Percentiles rank a stretch among this genome's conserved stretches.
Evolutionary conservation across 2,888 invertebrate species (phyloP).

Genomic region (Pilophorus perplexus): DNA sequence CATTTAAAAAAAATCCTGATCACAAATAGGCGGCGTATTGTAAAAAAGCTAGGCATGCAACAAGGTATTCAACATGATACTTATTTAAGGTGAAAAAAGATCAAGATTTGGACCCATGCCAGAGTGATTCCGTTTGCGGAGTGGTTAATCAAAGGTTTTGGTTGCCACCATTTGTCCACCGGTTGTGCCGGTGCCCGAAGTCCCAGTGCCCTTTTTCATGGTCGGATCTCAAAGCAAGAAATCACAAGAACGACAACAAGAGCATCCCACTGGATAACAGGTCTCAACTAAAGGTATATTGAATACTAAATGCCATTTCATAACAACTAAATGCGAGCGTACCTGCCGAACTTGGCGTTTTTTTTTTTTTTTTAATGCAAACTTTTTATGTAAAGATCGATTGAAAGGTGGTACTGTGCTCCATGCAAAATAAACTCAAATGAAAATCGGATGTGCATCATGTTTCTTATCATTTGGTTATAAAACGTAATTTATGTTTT

Average conservation of each 20-base stretch:
- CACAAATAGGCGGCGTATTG: too few relatives aligned
- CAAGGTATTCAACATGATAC: too few relatives aligned
- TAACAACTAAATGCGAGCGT: too few relatives aligned
- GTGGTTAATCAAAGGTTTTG: constrained; percentile 60
- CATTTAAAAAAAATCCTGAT: too few relatives aligned
- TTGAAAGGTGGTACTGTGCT: too few relatives aligned
- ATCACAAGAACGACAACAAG: constrained; percentile 49
- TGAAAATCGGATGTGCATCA: too few relatives aligned
- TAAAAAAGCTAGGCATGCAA: too few relatives aligned
- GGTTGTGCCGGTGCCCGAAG: constrained; percentile 62
- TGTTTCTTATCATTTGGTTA: not conserved
- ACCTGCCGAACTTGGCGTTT: too few relatives aligned
- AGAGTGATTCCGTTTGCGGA: constrained; percentile 56
- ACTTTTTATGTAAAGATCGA: too few relatives aligned
- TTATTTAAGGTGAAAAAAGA: constrained; percentile 51
- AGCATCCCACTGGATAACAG: constrained; percentile 60
- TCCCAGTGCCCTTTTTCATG: constrained; percentile 56
- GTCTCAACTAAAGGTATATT: constrained; percentile 60
- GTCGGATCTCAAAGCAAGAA: constrained; percentile 49
- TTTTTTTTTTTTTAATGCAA: too few relatives aligned
- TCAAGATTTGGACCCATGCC: constrained; percentile 59
- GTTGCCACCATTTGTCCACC: constrained; percentile 59
- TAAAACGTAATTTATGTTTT: not conserved
- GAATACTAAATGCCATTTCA: not conserved
- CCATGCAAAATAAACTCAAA: too few relatives aligned